Evolutionary conservation across 2,797 vertebrate genomes (phyloP).

Genomic region (Lindbergichthys nudifrons): DNA sequence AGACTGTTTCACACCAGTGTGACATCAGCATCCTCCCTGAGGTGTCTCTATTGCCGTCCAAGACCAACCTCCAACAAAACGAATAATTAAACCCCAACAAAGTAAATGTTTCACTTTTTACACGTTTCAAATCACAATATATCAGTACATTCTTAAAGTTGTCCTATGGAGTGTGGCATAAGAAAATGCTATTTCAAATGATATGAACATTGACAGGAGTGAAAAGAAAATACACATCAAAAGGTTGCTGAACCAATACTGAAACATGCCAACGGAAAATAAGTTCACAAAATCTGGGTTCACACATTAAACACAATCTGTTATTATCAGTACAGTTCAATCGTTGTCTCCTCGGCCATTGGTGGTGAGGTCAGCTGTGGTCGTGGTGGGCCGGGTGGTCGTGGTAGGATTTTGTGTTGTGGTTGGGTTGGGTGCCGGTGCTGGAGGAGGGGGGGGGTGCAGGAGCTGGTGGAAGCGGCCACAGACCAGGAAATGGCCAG

Average conservation of each 20-base stretch:
- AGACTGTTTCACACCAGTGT: slow-evolving; percentile 53
- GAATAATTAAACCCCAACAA: slow-evolving; percentile 33
- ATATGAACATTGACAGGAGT: not conserved
- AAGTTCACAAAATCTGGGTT: not conserved
- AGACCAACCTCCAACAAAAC: slow-evolving; percentile 25
- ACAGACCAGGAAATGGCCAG: slow-evolving; percentile 53
- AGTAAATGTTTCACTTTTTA: slow-evolving; percentile 18
- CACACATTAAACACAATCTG: not conserved
- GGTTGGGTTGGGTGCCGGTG: not conserved
- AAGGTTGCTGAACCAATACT: slow-evolving; percentile 14
- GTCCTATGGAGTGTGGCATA: not conserved
- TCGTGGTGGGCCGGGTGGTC: not conserved
- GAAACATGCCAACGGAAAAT: slow-evolving; percentile 4
- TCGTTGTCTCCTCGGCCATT: slow-evolving; percentile 50
- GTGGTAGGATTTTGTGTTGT: not conserved
- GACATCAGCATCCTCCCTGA: slow-evolving; percentile 51
- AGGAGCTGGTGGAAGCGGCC: not conserved
- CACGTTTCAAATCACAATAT: slow-evolving; percentile 8
- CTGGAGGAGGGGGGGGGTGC: slow-evolving; percentile 9
- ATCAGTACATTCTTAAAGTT: not conserved
- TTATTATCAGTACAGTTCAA: slow-evolving; percentile 15
- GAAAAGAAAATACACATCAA: not conserved
- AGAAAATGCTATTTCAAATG: not conserved
- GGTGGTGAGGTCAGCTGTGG: not conserved
- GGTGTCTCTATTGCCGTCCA: slow-evolving; percentile 26